These are phyloP conservation scores for Actinia equina DNA, from an alignment of 64 coral and sea anemone genomes.

Conservation along the genomic window DNA sequence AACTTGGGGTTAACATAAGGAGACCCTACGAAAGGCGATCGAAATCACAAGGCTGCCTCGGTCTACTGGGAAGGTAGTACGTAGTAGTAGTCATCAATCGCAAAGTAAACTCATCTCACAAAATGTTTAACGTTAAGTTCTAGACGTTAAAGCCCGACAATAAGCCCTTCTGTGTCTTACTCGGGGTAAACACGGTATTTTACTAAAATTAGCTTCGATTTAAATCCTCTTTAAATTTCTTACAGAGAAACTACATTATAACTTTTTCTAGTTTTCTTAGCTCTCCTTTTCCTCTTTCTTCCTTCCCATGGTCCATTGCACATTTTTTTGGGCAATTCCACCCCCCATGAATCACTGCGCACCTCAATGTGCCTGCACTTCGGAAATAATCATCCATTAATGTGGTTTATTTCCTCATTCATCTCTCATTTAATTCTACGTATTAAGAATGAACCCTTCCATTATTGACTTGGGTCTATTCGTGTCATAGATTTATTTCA, in stretches of 20 bases:
- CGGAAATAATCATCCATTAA: too few species aligned
- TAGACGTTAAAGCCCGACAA: constrained; percentile 2
- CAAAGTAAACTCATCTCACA: neutral
- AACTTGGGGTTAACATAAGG: too few species aligned
- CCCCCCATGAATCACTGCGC: too few species aligned
- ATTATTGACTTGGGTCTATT: neutral
- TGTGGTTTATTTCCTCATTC: neutral
- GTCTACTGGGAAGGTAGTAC: too few species aligned
- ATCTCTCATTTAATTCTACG: neutral
- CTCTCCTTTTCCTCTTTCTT: neutral
- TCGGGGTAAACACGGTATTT: neutral
- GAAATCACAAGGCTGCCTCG: too few species aligned
- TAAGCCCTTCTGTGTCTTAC: neutral
- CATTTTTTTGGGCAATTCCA: neutral
- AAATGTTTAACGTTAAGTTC: neutral
- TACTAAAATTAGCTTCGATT: too few species aligned
- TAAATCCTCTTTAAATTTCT: neutral
- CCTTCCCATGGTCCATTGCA: neutral
- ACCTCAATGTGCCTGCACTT: too few species aligned
- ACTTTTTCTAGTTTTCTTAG: neutral
- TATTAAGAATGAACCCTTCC: too few species aligned
- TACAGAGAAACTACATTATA: neutral
- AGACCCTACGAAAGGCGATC: too few species aligned
- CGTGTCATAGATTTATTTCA: neutral
- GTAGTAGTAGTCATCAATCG: too few species aligned